Conservation (phyloP, 2,888 invertebrate genomes). For the Portevinia maculata region DNA sequence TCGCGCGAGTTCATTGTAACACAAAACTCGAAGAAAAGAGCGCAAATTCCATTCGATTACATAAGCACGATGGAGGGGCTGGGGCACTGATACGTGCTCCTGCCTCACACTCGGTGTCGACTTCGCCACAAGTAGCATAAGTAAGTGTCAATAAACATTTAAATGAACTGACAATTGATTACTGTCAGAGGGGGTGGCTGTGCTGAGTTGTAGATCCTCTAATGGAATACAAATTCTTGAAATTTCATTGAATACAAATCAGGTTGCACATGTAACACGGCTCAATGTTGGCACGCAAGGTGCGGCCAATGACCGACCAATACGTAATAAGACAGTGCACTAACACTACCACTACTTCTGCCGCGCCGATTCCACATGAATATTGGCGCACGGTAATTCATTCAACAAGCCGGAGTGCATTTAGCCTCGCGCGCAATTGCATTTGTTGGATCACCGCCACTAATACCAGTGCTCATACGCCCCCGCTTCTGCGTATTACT, state of each 20-base stretch:
- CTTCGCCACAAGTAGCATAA: conserved; percentile 17
- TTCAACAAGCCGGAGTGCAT: conserved; percentile 35
- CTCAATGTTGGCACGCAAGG: conserved; percentile 75
- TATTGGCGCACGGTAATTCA: conserved; percentile 45
- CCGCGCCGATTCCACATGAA: neutral
- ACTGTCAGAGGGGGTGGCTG: conserved; percentile 37
- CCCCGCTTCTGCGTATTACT: conserved; percentile 40
- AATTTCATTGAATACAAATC: conserved; percentile 72
- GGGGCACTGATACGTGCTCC: conserved; percentile 51
- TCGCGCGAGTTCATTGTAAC: conserved; percentile 73
- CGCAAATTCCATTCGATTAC: conserved; percentile 70
- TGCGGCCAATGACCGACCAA: conserved; percentile 75
- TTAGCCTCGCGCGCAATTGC: conserved; percentile 64
- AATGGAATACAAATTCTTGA: conserved; percentile 73
- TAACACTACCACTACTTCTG: neutral
- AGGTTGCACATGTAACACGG: conserved; percentile 71
- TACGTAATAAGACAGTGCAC: conserved; percentile 5
- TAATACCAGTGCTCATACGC: conserved; percentile 35
- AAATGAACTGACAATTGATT: conserved; percentile 50
- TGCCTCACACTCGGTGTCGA: conserved; percentile 25
- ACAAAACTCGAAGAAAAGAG: conserved; percentile 65
- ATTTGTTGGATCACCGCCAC: conserved; percentile 11
- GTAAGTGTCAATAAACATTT: conserved; percentile 37
- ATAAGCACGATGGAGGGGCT: conserved; percentile 36
- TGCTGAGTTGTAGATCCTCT: conserved; percentile 25